These are phyloP conservation scores for Tipula lateralis DNA, from an alignment of 2,888 invertebrate species.

Conservation along the genomic window DNA sequence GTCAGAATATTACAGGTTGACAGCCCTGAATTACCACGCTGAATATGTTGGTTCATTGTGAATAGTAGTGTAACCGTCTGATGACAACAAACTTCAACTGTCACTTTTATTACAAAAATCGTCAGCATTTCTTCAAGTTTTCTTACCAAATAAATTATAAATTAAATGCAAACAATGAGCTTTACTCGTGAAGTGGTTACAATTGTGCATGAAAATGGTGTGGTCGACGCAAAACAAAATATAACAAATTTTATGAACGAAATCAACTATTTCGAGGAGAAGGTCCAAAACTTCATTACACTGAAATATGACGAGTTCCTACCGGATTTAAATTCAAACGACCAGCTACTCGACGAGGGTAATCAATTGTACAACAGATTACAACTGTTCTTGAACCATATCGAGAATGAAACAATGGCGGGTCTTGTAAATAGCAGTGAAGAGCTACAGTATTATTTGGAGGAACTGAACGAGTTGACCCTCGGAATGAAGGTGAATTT, in stretches of 20 bases:
- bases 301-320: constrained; percentile 46
- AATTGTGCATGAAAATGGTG: constrained; percentile 36
- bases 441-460: constrained; percentile 55
- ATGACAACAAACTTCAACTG: neutral
- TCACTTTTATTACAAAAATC: neutral
- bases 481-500: constrained; percentile 51
- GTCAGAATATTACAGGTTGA: neutral
- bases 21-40: too few relatives aligned
- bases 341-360: constrained; percentile 43
- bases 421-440: constrained; percentile 58
- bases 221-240: constrained; percentile 40
- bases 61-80: neutral
- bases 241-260: constrained; percentile 43
- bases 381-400: constrained; percentile 40
- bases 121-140: neutral
- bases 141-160: too few relatives aligned
- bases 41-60: neutral
- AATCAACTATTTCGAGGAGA: constrained; percentile 43
- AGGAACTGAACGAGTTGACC: constrained; percentile 54
- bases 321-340: constrained; percentile 44
- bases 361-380: constrained; percentile 42
- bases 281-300: constrained; percentile 45
- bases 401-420: constrained; percentile 58
- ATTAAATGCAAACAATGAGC: constrained; percentile 33
- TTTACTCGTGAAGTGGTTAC: constrained; percentile 37